Evolutionary conservation across 2,113 vertebrate genomes (phyloP).

Genomic region (Rattus norvegicus): GRCr8 NC_086023.1:166970001-166970500

Average conservation of each 20-base stretch:
- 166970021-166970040: neutral
- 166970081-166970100: neutral
- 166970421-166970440: neutral
- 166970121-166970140: neutral
- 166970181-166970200: neutral
- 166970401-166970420: no score
- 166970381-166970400: no score
- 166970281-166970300: neutral
- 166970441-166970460: neutral
- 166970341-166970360: no score
- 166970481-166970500: neutral
- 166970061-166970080: neutral
- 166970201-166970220: neutral
- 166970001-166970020: neutral
- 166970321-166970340: no score
- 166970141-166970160: neutral
- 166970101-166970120: neutral
- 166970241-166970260: neutral
- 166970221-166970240: neutral
- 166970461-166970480: neutral
- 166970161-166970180: neutral
- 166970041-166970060: neutral
- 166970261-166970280: accelerated
- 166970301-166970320: no score
- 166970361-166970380: no score